These are phyloP conservation scores for Myotis findleyi DNA, from an alignment of 2,797 vertebrate genomes.

Conservation along the genomic window DNA sequence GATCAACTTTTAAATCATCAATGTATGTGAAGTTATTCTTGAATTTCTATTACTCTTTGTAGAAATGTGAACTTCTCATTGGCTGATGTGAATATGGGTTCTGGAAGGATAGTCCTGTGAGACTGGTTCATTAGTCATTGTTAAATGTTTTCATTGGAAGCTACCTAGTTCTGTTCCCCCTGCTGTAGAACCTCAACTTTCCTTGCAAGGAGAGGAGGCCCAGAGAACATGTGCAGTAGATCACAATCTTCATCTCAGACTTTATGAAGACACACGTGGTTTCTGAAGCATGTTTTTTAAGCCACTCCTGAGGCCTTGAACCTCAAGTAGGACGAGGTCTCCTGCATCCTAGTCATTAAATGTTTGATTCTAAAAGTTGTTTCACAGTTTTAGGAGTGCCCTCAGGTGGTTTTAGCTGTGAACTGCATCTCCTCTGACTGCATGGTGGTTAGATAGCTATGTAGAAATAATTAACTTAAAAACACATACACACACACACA, in stretches of 20 bases:
- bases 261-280: not conserved
- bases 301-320: not conserved
- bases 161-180: not conserved
- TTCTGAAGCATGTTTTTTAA: conserved; percentile 7
- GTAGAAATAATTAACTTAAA: conserved; percentile 30
- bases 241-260: not conserved
- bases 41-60: conserved; percentile 28
- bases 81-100: not conserved
- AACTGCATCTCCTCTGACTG: conserved; percentile 33
- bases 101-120: not conserved
- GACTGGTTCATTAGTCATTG: not conserved
- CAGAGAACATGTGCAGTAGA: not conserved
- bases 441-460: not conserved
- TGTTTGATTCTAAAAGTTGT: conserved; percentile 6
- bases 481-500: no score
- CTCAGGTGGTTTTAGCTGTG: not conserved
- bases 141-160: not conserved
- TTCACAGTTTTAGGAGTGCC: conserved; percentile 45
- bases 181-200: conserved; percentile 9
- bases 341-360: not conserved
- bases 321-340: not conserved
- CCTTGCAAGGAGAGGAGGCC: not conserved
- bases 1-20: not conserved
- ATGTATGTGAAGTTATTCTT: conserved; percentile 50
- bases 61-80: conserved; percentile 21